Evolutionary conservation across 2,797 vertebrate genomes (phyloP), one percentile per base, ranked within the genome.

Genomic region (Enteromius thamalakanensis): DNA sequence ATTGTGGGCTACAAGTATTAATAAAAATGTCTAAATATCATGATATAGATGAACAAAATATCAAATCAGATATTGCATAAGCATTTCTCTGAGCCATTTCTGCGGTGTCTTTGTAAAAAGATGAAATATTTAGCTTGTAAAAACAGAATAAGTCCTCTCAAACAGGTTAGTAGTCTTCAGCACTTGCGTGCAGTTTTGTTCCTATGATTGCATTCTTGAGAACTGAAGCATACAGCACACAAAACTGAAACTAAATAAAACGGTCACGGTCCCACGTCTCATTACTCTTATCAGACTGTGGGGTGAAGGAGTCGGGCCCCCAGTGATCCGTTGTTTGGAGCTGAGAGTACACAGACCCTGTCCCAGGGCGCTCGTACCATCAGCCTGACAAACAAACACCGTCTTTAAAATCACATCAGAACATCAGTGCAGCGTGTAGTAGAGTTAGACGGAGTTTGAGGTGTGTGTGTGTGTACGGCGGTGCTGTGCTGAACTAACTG

Each of bases 401-500:
- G 65, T 83, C 9, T 71, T 86, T 86, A 88, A 88, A 88, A 80
- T 64, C 53, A 40, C 80, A 81, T 83, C 77, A 34, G 58, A 64
- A 23, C 74, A 23, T 60, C 14, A 78, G 9, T 10, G 37, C 42
- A 65, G 23, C 60, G 47, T 32, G 32, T 37, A n/a, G 7, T 5
- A 64, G 42, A 51, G 21, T 78, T 37, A n/a, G 8, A 1, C 26
- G 23, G 58, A 55, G 69, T 60, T 40, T 70, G 69, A 45, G 34
- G 55, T 75, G 37, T 78, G 84, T 81, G 68, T 87, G 81, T 81
- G 68, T 87, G 81, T 70, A 79, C 6, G 26, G 55, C 69, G 11
- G 81, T 76, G 55, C n/a, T n/a, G 37, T 42, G 74, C 78, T 80
- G 55, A 74, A 70, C 17, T 77, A 86, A 87, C 75, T 86, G 72